phyloP scores from a whole-genome alignment of 2,797 vertebrate genomes.

The Selene dorsalis region DNA sequence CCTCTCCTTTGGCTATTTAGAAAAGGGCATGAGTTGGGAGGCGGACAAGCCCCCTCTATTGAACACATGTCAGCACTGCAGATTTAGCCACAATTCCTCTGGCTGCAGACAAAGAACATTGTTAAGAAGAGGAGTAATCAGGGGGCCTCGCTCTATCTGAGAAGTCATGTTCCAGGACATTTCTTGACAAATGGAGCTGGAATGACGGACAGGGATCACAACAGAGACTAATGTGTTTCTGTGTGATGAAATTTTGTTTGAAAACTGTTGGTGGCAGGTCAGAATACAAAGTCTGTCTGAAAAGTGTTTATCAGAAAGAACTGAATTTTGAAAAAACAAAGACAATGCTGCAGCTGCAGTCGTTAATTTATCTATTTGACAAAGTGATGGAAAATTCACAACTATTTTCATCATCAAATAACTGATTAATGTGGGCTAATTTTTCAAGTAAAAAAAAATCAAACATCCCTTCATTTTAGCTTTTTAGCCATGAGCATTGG shows the following conservation, averaged over 20 bases:
- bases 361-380: background rate
- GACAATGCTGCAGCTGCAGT: background rate
- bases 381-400: background rate
- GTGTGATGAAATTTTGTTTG: slow-evolving; percentile 5
- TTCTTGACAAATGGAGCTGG: slow-evolving; percentile 18
- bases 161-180: slow-evolving; percentile 25
- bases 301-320: background rate
- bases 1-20: slow-evolving; percentile 62
- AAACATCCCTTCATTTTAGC: background rate
- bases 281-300: background rate
- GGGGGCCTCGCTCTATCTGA: slow-evolving; percentile 11
- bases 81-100: slow-evolving; percentile 37
- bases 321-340: background rate
- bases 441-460: background rate
- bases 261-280: background rate
- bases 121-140: slow-evolving; percentile 43
- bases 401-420: background rate
- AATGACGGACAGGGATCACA: slow-evolving; percentile 8
- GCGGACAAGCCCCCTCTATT: slow-evolving; percentile 53
- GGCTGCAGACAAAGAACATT: slow-evolving; percentile 39
- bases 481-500: background rate
- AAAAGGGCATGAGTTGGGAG: slow-evolving; percentile 58
- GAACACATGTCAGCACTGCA: slow-evolving; percentile 62
- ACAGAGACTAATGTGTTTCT: slow-evolving; percentile 10
- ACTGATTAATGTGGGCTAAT: background rate